These are phyloP conservation scores for Carduelis carduelis DNA, from an alignment of 2,797 vertebrate genomes.

Conservation along the genomic window DNA sequence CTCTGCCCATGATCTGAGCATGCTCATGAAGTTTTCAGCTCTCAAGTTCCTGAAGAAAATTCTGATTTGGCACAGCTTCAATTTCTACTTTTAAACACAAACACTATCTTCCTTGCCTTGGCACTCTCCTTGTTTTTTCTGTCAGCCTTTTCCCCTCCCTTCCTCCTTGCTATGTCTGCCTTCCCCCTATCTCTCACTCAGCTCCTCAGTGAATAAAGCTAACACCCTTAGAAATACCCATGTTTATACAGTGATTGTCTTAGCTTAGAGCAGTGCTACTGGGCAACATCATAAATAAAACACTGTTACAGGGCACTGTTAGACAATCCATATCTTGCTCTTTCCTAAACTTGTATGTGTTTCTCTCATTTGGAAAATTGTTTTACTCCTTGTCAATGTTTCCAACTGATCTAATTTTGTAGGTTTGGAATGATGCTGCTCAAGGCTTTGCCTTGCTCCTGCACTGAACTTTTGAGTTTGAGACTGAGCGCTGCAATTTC, in stretches of 20 bases:
- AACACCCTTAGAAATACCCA: neutral
- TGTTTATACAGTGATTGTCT: neutral
- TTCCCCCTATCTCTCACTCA: neutral
- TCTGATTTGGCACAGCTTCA: constrained; percentile 32
- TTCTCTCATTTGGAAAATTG: neutral
- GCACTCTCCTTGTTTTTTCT: constrained; percentile 49
- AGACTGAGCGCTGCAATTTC: neutral
- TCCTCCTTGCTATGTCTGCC: neutral
- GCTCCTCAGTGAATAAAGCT: neutral
- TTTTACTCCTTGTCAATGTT: neutral
- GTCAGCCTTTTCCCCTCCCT: constrained; percentile 9
- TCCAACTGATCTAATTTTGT: neutral
- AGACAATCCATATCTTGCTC: neutral
- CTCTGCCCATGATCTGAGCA: neutral
- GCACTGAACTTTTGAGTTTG: neutral
- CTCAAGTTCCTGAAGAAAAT: constrained; percentile 35
- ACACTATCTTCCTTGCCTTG: constrained; percentile 16
- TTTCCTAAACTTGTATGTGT: neutral
- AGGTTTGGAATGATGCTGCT: neutral
- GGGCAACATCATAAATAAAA: constrained; percentile 21
- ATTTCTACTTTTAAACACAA: constrained; percentile 50
- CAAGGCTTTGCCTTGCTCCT: neutral
- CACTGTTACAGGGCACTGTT: neutral
- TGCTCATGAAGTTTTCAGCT: neutral
- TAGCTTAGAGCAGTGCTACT: neutral